Evolutionary conservation across 2,113 vertebrate genomes (phyloP), one percentile per base, ranked within the genome.

Genomic region (Athene noctua): DNA sequence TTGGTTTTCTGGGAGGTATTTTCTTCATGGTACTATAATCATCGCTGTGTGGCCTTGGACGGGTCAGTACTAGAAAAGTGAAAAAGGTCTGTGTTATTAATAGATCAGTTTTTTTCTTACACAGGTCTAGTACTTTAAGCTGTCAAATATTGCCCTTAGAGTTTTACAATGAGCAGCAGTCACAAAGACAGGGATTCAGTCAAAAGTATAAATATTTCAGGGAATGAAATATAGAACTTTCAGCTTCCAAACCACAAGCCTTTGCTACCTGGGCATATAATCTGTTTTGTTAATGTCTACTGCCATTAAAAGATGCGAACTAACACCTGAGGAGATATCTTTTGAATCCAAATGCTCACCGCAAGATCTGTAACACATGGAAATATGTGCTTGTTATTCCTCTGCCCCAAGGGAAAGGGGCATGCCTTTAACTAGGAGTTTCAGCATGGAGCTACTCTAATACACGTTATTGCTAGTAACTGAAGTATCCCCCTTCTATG

Each of bases 21-120:
- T 99, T 99, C 97, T 99, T 99, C 98, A 99, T 98, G 74, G 99
- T 98, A 90, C 99, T 99, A 73, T 99, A 99, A 97, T 99, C 99
- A 67, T 99, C 99, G 38, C 99, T 99, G 97, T 99, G 99, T 32
- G 99, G 99, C 26, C 99, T 98, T 59, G 99, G 99, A 85, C 99
- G 99, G 30, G 98, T 97, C 75, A 99, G 96, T 42, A 97, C 99
- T 99, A 96, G 68, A 88, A 93, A 70, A 79, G 71, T 57, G 65
- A 40, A 80, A 91, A 90, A 86, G 9, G 6, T 68, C 22, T 79
- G 29, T 74, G 55, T 97, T 93, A 97, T 42, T 94, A 88, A 59
- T 20, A 89, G 49, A 78, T 18, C 21, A 65, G 0, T 12, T 70
- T 82, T 82, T 82, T 92, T 40, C 38, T 84, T 49, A 58, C 36